Evolutionary conservation across 2,113 vertebrate genomes (phyloP), one percentile per base, ranked within the genome.

Genomic region (Laticauda laticaudata): DNA sequence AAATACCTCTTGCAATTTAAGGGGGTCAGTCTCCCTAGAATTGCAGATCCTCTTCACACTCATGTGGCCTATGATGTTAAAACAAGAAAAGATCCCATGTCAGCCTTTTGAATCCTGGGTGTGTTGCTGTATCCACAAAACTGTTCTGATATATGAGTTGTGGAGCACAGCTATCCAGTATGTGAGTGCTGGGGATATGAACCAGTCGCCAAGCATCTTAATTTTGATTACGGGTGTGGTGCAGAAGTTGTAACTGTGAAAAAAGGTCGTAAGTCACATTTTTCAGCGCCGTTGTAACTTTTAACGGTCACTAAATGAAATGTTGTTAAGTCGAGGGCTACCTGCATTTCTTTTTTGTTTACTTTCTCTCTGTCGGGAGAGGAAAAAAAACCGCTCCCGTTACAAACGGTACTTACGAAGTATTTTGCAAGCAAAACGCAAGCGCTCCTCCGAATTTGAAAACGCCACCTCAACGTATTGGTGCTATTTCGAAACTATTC

Each of bases 301-400:
- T 57, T 0, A 23, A 57, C 0, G 6, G 57, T 59, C 7, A 59
- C 21, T 24, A 59, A 59, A 59, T 23, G 57, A 59, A 59, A 2
- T 23, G 23, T 24, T 8, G 56, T 51, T 23, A 23, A 57, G 6
- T 23, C 21, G 21, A 57, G 21, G 56, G 23, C 21, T 57, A 59
- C 57, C 7, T 59, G 57, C 9, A 75, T 75, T 75, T 34, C n/a
- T 34, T 15, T 5, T 34, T 14, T 34, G 1, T 75, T 15, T 34
- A 34, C n/a, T 75, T 75, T 34, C 69, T 75, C n/a, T 18, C 29
- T 75, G n/a, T 2, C 2, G 5, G 69, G 69, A 75, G n/a, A 34
- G 69, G 26, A 0, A 0, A 34, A 18, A 69, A 34, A 12, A 0
- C 24, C 2, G 6, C n/a, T 20, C 5, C 20, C 69, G 0, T 39